A percentile compares a stretch with the other conserved stretches of the same genome.
Evolutionary conservation across 2,113 vertebrate species (phyloP).

Genomic region (Serilophus lunatus): DNA sequence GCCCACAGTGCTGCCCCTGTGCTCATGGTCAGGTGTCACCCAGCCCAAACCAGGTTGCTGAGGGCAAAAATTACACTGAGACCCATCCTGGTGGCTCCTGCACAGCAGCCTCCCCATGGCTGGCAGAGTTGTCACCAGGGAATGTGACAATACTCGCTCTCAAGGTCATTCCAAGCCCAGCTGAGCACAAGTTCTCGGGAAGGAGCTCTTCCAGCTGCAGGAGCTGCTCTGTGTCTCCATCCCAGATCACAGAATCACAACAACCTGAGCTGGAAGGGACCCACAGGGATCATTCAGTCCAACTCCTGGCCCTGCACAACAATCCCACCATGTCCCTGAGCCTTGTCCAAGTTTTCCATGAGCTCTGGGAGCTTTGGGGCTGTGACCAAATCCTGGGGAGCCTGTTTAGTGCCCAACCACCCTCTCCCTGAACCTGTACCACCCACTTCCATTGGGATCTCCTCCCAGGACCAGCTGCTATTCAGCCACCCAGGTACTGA

Average conservation of each 20-base stretch:
- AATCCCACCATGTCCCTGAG: background rate
- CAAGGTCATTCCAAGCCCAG: background rate
- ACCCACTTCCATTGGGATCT: background rate
- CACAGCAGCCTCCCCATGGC: background rate
- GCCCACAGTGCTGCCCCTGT: background rate
- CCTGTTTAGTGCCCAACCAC: background rate
- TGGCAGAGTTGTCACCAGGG: background rate
- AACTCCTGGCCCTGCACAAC: accelerated
- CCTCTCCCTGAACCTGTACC: background rate
- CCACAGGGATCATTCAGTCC: accelerated
- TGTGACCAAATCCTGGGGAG: background rate
- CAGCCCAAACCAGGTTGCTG: background rate
- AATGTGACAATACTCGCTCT: background rate
- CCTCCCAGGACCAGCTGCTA: background rate
- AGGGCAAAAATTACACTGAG: background rate
- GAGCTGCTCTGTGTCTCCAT: background rate
- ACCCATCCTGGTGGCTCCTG: background rate
- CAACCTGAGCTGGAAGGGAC: background rate
- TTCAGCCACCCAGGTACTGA: background rate
- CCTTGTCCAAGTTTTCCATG: background rate
- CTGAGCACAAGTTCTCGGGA: background rate
- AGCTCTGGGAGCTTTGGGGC: background rate
- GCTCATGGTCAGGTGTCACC: background rate
- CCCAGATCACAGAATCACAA: background rate
- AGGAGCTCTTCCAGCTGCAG: background rate